Evolutionary conservation across 2,888 invertebrate genomes (phyloP).

Genomic region (Ormyrus rosae): DNA sequence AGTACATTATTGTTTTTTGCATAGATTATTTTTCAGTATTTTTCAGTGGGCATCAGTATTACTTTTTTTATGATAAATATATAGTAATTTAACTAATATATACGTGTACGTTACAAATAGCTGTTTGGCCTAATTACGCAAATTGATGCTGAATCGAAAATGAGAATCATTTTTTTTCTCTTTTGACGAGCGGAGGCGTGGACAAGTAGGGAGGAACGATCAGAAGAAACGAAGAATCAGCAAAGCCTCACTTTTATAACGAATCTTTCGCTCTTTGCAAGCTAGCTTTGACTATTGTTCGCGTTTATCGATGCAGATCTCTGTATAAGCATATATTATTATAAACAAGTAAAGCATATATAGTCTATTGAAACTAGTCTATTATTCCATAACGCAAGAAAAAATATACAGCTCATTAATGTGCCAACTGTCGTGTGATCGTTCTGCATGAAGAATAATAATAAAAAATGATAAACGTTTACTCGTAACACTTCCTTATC

Average conservation of each 20-base stretch:
- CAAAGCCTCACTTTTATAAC: slow-evolving; percentile 35
- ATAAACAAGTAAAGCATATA: too few species aligned
- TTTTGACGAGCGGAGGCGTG: background rate
- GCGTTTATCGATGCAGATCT: background rate
- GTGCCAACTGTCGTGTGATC: slow-evolving; percentile 64
- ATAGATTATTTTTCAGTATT: too few species aligned
- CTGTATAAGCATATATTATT: too few species aligned
- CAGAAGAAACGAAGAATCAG: slow-evolving; percentile 12
- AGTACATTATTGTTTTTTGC: too few species aligned
- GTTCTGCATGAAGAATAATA: slow-evolving; percentile 54
- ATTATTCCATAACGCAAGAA: background rate
- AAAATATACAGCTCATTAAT: slow-evolving; percentile 56
- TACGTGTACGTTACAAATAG: background rate
- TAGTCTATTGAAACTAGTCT: too few species aligned
- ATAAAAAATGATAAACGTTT: slow-evolving; percentile 30
- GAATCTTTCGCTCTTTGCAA: background rate
- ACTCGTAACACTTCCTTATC: slow-evolving; percentile 32
- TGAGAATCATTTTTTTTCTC: background rate
- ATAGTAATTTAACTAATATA: background rate
- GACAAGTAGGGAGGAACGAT: background rate
- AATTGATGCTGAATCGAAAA: slow-evolving; percentile 3
- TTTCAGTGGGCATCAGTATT: too few species aligned
- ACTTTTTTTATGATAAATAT: background rate
- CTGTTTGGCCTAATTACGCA: slow-evolving; percentile 22
- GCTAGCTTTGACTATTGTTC: slow-evolving; percentile 7